Conservation (phyloP, 2,113 vertebrate species). For the Oostethus manadensis region DNA sequence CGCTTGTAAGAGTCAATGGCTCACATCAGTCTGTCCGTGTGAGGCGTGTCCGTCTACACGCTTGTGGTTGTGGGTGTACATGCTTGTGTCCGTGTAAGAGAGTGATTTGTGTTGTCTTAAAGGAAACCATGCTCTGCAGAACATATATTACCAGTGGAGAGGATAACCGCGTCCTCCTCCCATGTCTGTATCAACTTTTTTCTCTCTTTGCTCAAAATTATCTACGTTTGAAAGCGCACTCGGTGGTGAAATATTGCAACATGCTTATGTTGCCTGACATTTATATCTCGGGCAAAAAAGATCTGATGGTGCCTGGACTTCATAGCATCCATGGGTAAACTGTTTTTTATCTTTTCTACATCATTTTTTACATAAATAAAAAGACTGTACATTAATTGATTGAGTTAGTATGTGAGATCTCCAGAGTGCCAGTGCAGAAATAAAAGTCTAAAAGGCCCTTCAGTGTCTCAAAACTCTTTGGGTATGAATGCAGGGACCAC, state of each 20-base stretch:
- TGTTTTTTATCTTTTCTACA: neutral
- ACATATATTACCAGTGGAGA: constrained; percentile 43
- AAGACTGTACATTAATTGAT: constrained; percentile 22
- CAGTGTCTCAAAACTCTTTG: constrained; percentile 57
- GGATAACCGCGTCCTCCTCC: constrained; percentile 43
- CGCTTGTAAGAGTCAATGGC: neutral
- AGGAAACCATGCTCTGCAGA: constrained; percentile 27
- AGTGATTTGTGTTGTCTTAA: constrained; percentile 49
- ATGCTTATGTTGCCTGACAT: constrained; percentile 20
- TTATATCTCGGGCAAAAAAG: constrained; percentile 16
- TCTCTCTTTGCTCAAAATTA: constrained; percentile 14
- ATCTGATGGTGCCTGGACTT: constrained; percentile 14
- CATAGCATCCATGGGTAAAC: neutral
- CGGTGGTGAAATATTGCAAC: constrained; percentile 25
- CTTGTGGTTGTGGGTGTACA: constrained; percentile 9
- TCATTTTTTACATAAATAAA: neutral
- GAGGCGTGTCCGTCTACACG: constrained; percentile 8
- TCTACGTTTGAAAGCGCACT: constrained; percentile 18
- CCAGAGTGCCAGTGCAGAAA: constrained; percentile 28
- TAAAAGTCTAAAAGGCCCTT: constrained; percentile 57
- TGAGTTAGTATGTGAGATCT: constrained; percentile 20
- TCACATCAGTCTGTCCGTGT: neutral
- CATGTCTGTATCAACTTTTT: constrained; percentile 15
- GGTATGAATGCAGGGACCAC: constrained; percentile 57
- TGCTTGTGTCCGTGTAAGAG: constrained; percentile 10